Conservation (phyloP, 2,797 vertebrate genomes). For the Potorous gilbertii region DNA sequence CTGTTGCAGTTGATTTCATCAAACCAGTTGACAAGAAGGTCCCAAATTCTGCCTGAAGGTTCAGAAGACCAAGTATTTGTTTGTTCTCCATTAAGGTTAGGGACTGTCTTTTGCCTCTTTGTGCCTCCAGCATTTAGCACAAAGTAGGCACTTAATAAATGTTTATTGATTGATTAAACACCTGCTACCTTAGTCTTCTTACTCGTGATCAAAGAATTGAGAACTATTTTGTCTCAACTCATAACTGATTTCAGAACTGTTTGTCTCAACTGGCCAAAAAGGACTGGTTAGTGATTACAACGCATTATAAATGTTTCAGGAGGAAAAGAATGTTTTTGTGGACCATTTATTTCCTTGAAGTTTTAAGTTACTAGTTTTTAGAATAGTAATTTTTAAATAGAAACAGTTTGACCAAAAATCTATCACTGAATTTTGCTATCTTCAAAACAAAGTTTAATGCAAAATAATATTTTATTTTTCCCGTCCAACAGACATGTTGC, state of each 20-base stretch:
- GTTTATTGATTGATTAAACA: background rate
- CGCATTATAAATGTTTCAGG: background rate
- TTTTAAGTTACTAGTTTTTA: background rate
- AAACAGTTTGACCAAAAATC: too few species aligned
- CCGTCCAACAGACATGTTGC: background rate
- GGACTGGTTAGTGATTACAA: background rate
- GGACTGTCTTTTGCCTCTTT: background rate
- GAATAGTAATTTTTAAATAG: background rate
- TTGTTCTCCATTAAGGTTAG: background rate
- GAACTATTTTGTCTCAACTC: background rate
- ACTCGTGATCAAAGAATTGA: background rate
- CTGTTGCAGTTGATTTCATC: background rate
- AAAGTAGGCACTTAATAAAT: background rate
- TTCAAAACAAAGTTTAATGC: too few species aligned
- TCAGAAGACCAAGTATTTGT: background rate
- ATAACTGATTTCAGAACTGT: background rate
- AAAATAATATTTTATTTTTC: background rate
- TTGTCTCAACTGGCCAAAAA: background rate
- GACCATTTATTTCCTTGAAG: background rate
- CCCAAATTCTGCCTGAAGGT: background rate
- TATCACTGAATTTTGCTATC: too few species aligned
- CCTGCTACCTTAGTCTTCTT: background rate
- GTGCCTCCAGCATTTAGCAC: background rate
- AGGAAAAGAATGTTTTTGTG: background rate
- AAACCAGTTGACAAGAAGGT: background rate